Base-by-base conservation (phyloP, 2,888 invertebrate genomes). In the Hemithea aestivaria region DNA sequence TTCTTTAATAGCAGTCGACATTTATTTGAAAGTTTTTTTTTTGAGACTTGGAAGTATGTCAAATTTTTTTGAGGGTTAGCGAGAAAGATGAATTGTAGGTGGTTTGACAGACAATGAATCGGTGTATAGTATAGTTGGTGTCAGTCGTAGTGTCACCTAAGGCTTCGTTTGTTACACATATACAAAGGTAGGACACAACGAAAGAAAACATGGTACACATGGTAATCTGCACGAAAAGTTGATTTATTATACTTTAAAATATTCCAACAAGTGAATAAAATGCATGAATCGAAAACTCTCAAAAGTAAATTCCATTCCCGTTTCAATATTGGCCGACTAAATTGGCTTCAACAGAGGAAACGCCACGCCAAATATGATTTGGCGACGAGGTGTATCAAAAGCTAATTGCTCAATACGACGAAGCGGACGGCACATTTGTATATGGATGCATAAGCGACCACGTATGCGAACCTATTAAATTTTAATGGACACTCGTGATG, bases 311-410 rank as follows among this genome's bases (percentile, higher is more conserved):
- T 62, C 58, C 51, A 71, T 74, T 73, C 70, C 61, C 55, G 68
- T 66, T 70, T 67, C 66, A 62, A 76, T 77, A 74, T 74, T 60
- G 65, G 56, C 58, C 47, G 61, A 61, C 62, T 64, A 69, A 74
- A 75, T 76, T 73, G 68, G 68, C 63, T 70, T 62, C 53, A 65
- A 64, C 67, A 66, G 57, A 64, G 68, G 63, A 66, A 75, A 72
- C 68, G 63, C 66, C 58, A 65, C 61, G 48, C 67, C 67, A 74
- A 81, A 81, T 77, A 72, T 72, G 71, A 78, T 80, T 80, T 73
- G 62, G 62, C 58, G 66, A 68, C 72, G 64, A 67, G 66, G 63
- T 70, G 58, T 71, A 77, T 82, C 76, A 79, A 77, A 79, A 68
- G 71, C 66, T 79, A 78, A 80, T 79, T 77, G 72, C 66, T 56